Evolutionary conservation across 1,140 invertebrate species (phyloP), one percentile per base, ranked within the genome.

Genomic region (Mercenaria mercenaria): DNA sequence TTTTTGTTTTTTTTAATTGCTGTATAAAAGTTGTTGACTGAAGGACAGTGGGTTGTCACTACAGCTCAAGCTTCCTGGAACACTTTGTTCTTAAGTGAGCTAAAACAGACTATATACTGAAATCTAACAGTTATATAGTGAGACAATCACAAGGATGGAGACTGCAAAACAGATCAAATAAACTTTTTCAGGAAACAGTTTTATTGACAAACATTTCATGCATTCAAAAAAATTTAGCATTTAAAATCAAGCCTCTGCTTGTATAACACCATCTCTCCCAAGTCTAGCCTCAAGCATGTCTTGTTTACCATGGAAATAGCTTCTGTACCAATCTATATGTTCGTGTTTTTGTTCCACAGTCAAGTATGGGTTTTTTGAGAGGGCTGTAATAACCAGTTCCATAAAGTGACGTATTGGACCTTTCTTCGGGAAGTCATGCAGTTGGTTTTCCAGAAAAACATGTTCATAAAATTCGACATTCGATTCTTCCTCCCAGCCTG

Each of bases 401-500:
- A 99, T 99, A 95, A 99, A 99, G 96, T 99, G 98, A 26, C 98
- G 96, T 85, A 99, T 97, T 0, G 99, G 99, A 0, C 99, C 99
- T 93, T 97, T 97, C 52, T 96, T 97, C 0, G 99, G 99, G 96
- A 99, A 99, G 43, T 96, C 97, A 94, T 98, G 97, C 32, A 99
- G 96, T 95, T 99, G 97, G 29, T 97, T 95, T 90, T 99, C 99
- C 13, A 99, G 96, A 95, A 99, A 99, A 26, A 99, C 97, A 94
- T 99, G 99, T 82, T 96, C 94, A 88, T 95, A 91, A 80, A 96
- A 96, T 39, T 88, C 88, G 3, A 92, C 91, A 20, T 94, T 92
- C 34, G 88, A 61, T 83, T 99, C 98, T 92, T 98, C 97, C 69
- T 97, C 97, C 94, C 98, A 95, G 89, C 97, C 94, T 95, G 87